Evolutionary conservation across 2,888 invertebrate genomes (phyloP), one percentile per base, ranked within the genome.

Genomic region (Chromoteleia sp.): DNA sequence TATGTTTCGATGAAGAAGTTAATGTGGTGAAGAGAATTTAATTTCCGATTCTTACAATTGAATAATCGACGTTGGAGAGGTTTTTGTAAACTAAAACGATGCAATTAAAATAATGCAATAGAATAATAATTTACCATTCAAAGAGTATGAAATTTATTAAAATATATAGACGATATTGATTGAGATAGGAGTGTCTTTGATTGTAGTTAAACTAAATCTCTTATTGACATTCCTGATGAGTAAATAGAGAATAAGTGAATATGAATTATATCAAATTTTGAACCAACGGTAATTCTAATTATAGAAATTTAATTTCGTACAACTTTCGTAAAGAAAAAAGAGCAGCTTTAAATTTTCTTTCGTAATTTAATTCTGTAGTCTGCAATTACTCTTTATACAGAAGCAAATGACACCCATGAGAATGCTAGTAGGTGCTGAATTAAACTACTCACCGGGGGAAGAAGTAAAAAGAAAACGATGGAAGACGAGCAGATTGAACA

Each of bases 401-500:
- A 17, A 74, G 54, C 30, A 65, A 56, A 74, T 74, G 56, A 65
- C 63, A 74, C 74, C 74, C 74, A 45, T 45, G 74, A 74, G 74
- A 65, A 56, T 36, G 56, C 63, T 65, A 56, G 63, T 74, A 65
- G 74, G 74, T 65, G 74, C 41, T 45, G 45, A 65, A 74, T 74
- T 74, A 48, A 74, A 74, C 54, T 45, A 54, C 63, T 73, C 30
- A 10, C 30, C 25, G 25, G 48, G 15, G 10, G 21, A 63, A 41
- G 45, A 19, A 12, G 52, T n/a, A 50, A 59, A 59, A 43, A 73
- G 33, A 63, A 73, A 45, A 73, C 17, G 43, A 17, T 7, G 8
- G 14, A 59, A 71, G 59, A 61, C 19, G 43, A 43, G 59, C 21
- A 43, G 61, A 63, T 73, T 63, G 63, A 54, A 73, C 61, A 45